Percentiles rank a stretch among this genome's conserved stretches.
Evolutionary conservation across 2,888 invertebrate genomes (phyloP).

Genomic region (Lepidonotus clava): DNA sequence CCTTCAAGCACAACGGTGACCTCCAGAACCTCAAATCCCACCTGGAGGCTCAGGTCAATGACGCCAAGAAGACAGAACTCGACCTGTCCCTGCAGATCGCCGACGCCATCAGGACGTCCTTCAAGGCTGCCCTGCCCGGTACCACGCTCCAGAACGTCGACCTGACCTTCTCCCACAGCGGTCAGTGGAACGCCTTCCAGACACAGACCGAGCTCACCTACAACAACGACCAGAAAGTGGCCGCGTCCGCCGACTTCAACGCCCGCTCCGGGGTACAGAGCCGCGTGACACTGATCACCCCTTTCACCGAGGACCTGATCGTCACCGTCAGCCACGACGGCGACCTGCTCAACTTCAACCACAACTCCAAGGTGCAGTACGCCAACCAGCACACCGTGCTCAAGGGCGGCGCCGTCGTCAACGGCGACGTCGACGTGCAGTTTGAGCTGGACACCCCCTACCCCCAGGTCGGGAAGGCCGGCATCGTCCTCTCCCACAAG

Average conservation of each 20-base stretch:
- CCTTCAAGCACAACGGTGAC: constrained; percentile 49
- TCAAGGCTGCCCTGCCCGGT: constrained; percentile 3
- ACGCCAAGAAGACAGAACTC: constrained; percentile 34
- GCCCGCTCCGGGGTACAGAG: background rate
- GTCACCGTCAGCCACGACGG: constrained; percentile 23
- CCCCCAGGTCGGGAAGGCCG: background rate
- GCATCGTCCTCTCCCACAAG: background rate
- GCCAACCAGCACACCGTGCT: background rate
- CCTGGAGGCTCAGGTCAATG: constrained; percentile 42
- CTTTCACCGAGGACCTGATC: background rate
- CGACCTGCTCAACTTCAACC: constrained; percentile 26
- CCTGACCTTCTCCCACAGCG: constrained; percentile 4
- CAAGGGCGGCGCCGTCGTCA: constrained; percentile 2
- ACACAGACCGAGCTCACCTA: background rate
- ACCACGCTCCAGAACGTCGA: background rate
- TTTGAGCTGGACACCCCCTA: background rate
- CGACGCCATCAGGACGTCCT: background rate
- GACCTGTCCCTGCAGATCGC: background rate
- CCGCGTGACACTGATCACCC: background rate
- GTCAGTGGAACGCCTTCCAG: background rate
- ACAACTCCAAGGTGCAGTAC: constrained; percentile 8
- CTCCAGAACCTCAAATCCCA: background rate
- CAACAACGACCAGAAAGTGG: constrained; percentile 2
- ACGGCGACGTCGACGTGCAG: background rate
- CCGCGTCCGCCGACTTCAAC: constrained; percentile 13